These are phyloP conservation scores for Apus apus DNA, from an alignment of 2,113 vertebrate genomes.

Conservation along the genomic window DNA sequence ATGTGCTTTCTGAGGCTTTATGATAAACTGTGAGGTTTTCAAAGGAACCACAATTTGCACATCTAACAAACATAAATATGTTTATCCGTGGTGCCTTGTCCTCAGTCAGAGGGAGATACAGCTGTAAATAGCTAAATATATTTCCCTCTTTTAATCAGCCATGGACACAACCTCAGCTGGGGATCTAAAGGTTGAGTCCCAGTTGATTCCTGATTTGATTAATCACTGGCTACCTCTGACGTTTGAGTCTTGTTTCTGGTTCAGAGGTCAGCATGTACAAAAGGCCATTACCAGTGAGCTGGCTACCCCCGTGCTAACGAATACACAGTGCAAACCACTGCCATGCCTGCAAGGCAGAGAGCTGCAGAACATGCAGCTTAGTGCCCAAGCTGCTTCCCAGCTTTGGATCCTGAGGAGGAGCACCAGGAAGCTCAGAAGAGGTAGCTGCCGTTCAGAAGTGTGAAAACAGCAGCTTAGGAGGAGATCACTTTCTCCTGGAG, in stretches of 20 bases:
- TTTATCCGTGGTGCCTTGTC: constrained; percentile 30
- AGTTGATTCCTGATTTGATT: constrained; percentile 23
- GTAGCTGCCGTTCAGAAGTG: constrained; percentile 43
- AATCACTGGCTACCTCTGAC: constrained; percentile 17
- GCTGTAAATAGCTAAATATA: constrained; percentile 22
- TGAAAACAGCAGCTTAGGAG: constrained; percentile 46
- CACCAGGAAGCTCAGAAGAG: constrained; percentile 20
- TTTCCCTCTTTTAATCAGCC: constrained; percentile 40
- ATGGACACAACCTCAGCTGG: constrained; percentile 8
- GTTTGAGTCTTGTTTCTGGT: not conserved
- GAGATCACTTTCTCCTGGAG: constrained; percentile 55
- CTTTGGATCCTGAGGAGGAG: not conserved
- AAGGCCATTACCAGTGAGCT: not conserved
- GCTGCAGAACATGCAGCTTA: not conserved
- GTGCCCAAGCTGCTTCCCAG: not conserved
- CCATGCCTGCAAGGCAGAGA: fast-evolving
- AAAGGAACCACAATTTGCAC: constrained; percentile 55
- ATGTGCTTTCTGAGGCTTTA: constrained; percentile 11
- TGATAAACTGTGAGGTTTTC: constrained; percentile 36
- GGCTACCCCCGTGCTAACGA: not conserved
- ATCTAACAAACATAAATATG: constrained; percentile 54
- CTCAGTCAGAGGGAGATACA: constrained; percentile 5
- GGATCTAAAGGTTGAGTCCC: not conserved
- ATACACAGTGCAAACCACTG: not conserved
- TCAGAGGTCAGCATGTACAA: not conserved